These are phyloP conservation scores for Sinotaia quadrata DNA, from an alignment of 2,888 invertebrate genomes.

Conservation along the genomic window DNA sequence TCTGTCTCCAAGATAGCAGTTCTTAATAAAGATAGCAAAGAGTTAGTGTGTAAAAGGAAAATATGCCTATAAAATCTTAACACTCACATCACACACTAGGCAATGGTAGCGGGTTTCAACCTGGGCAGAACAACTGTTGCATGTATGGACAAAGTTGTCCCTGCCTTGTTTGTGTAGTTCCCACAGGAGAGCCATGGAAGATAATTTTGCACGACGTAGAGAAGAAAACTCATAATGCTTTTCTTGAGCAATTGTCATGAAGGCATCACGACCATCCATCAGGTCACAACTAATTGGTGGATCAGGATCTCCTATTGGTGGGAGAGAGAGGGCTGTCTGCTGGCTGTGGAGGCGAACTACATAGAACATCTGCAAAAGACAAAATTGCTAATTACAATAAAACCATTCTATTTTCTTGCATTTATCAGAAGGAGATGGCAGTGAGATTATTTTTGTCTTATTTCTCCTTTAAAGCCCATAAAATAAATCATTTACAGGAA, in stretches of 20 bases:
- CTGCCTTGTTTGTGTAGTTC: conserved; percentile 98
- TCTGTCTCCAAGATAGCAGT: too few species aligned
- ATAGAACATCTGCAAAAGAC: conserved; percentile 86
- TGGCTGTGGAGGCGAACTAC: conserved; percentile 97
- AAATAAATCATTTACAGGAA: too few species aligned
- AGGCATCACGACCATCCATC: conserved; percentile 99
- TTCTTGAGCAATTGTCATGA: conserved; percentile 97
- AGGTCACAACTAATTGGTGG: conserved; percentile 95
- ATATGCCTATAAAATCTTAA: too few species aligned
- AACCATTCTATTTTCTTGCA: neutral
- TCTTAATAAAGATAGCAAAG: too few species aligned
- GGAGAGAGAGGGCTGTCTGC: conserved; percentile 88
- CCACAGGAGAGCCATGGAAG: conserved; percentile 96
- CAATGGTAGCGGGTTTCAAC: conserved; percentile 98
- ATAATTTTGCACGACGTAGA: conserved; percentile 92
- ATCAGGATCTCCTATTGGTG: conserved; percentile 97
- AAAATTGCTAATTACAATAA: too few species aligned
- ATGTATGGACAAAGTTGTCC: conserved; percentile 98
- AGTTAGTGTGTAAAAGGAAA: neutral
- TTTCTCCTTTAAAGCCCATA: too few species aligned
- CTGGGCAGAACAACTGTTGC: conserved; percentile 96
- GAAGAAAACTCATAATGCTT: conserved; percentile 99
- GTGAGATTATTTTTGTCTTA: neutral
- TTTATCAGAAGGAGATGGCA: neutral
- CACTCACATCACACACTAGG: conserved; percentile 88